Evolutionary conservation across 2,888 invertebrate species (phyloP), one percentile per base, ranked within the genome.

Genomic region (Lysandra coridon): DNA sequence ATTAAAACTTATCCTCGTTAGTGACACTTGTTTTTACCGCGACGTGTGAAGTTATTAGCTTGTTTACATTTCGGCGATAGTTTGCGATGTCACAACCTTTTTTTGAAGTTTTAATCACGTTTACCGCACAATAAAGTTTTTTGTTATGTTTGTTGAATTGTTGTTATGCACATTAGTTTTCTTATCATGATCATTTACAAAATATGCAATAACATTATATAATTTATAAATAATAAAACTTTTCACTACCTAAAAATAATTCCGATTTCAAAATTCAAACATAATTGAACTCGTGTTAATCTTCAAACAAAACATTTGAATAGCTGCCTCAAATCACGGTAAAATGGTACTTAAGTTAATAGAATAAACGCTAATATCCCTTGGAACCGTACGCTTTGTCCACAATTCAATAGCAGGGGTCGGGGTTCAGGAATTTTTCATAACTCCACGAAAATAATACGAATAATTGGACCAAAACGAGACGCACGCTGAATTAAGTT

Each of bases 261-360:
- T 37, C 33, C 69, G 17, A 69, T 69, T 64, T 69, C 73, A 40
- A 73, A 78, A 78, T 78, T 73, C 37, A 40, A 73, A 57, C 57
- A 73, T 37, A 57, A 74, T 73, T 69, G 33, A 69, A 69, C 69
- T 23, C 62, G 30, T 57, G 79, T 62, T 23, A 73, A 74, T 74
- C 74, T 73, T 30, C 23, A 74, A 79, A 79, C 74, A 79, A 75
- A 60, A 79, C 60, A 79, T 40, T 75, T 53, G 12, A 60, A 79
- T 73, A 89, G 88, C 91, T 91, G 86, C 87, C 87, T 86, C 88
- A 88, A 89, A 90, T 89, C 89, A 91, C 88, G 87, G 89, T 87
- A 89, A 91, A 91, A 90, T 89, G 88, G 88, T 90, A 92, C 91
- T 92, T 90, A 90, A 89, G 88, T 89, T 91, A 91, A 92, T 91